Base-by-base conservation (phyloP, 2,888 invertebrate genomes). In the Theretra japonica region DNA sequence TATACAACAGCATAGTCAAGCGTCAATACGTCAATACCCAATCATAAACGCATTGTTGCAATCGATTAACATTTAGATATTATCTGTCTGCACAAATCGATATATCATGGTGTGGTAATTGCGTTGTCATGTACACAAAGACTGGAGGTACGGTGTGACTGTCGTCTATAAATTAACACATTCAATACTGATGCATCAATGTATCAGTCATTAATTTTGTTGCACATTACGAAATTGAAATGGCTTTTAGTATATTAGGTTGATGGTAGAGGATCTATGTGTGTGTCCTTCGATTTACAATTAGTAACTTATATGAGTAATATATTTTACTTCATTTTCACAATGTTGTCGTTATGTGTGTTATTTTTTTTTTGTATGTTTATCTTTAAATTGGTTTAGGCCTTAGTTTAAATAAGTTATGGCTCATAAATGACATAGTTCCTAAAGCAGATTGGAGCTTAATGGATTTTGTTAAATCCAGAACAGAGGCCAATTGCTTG, bases 121-220 rank as follows among this genome's bases (percentile, higher is more conserved):
- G 83, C 80, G 75, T 83, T 83, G 86, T 82, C 86, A 75, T 48
- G 71, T 17, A 68, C 77, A 85, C 85, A 86, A 85, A 82, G 83
- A 79, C 77, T 71, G 69, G 71, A 58, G 73, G 70, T 73, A 74
- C 68, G 75, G 41, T 23, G 23, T 25, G 17, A 65, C 41, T 79
- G 78, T 77, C 77, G 73, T 73, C 75, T 75, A 77, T 80, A 76
- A 82, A 82, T 78, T 79, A 85, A 81, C 75, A 77, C 78, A 75
- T 78, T 77, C 79, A 79, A 78, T 77, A 73, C 75, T 72, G 75
- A 75, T 65, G 41, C 74, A 72, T 74, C 75, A 75, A 79, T 76
- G 74, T 78, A 83, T 75, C 75, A 75, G 68, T 71, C 71, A 65
- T 65, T 65, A 65, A 48, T 48, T 65, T 48, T 65, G 25, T 65